Percentiles rank a stretch among this genome's conserved stretches.
phyloP scores from a whole-genome alignment of 2,797 vertebrate species.

The Danio kyathit region DNA sequence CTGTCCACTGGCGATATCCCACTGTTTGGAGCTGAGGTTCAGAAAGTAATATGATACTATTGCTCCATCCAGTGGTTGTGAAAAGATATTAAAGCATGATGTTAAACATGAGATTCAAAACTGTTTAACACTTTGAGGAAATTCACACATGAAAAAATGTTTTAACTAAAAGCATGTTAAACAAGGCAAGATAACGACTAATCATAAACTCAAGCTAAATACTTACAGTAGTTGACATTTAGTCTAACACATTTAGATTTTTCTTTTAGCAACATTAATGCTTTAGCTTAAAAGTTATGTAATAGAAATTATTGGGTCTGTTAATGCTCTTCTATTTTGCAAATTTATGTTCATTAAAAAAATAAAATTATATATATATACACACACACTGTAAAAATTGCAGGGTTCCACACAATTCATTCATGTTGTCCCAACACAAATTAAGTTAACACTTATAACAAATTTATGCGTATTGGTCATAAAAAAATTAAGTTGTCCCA shows the following conservation, averaged over 20 bases:
- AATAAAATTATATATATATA: no score
- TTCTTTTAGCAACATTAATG: neutral
- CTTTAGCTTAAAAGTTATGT: neutral
- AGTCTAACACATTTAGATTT: neutral
- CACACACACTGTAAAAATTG: no score
- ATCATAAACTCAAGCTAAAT: neutral
- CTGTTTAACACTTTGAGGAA: neutral
- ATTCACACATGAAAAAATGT: neutral
- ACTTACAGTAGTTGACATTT: no score
- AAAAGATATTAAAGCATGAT: neutral
- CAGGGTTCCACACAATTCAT: no score
- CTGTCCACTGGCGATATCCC: neutral
- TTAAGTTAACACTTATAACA: no score
- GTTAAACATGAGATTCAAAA: neutral
- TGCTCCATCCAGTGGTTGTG: conserved; percentile 43
- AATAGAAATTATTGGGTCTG: neutral
- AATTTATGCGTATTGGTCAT: no score
- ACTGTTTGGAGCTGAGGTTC: neutral
- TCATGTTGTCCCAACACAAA: no score
- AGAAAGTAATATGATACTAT: conserved; percentile 5
- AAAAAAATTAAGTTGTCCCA: no score
- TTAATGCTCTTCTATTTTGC: neutral
- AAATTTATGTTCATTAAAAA: no score
- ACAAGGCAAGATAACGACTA: no score
- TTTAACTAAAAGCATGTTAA: neutral